phyloP scores from a whole-genome alignment of 2,113 vertebrate genomes.

The Sinosuthora webbiana region DNA sequence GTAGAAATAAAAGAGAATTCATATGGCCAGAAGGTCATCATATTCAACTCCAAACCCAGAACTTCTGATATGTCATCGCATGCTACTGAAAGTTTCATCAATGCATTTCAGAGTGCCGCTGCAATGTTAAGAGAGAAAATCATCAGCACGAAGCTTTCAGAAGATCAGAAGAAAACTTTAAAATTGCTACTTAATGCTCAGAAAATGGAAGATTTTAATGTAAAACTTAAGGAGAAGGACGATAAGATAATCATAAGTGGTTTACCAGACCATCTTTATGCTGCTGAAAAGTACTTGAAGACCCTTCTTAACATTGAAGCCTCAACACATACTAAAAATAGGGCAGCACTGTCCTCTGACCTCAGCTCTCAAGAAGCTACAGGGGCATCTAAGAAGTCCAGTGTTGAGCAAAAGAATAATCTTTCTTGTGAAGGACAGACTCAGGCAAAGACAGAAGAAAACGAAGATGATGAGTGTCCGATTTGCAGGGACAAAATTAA shows the following conservation, averaged over 20 bases:
- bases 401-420: background rate
- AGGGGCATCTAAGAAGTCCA: background rate
- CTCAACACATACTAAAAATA: background rate
- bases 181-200: background rate
- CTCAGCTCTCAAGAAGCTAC: background rate
- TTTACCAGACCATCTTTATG: background rate
- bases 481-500: slow-evolving; percentile 68
- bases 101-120: slow-evolving; percentile 36
- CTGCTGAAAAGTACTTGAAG: background rate
- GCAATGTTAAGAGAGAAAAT: slow-evolving; percentile 7
- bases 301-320: background rate
- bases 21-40: background rate
- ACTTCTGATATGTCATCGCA: slow-evolving; percentile 54
- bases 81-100: slow-evolving; percentile 62
- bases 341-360: background rate
- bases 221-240: background rate
- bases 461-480: background rate
- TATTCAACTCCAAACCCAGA: slow-evolving; percentile 43
- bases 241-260: slow-evolving; percentile 2
- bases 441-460: background rate
- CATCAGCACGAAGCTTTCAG: background rate
- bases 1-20: background rate
- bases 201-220: background rate
- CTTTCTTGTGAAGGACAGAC: background rate
- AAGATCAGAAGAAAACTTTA: background rate